These are phyloP conservation scores for Pelochelys cantorii DNA, from an alignment of 2,797 vertebrate genomes.

Conservation along the genomic window DNA sequence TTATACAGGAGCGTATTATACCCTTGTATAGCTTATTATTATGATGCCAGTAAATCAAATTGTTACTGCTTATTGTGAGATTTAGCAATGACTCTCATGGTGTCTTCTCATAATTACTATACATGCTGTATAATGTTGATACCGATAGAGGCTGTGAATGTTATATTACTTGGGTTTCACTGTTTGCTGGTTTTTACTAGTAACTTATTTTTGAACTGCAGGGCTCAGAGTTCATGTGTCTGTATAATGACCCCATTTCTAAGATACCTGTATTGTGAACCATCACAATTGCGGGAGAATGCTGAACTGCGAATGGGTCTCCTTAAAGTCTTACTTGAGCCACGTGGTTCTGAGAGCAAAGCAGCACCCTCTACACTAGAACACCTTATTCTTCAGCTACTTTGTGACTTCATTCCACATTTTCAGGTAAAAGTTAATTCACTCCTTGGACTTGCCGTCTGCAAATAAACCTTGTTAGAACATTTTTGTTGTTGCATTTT, in stretches of 20 bases:
- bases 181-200: background rate
- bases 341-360: conserved; percentile 2
- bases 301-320: conserved; percentile 87
- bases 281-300: conserved; percentile 86
- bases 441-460: background rate
- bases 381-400: conserved; percentile 82
- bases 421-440: conserved; percentile 86
- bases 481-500: background rate
- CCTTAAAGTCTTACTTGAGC: conserved; percentile 85
- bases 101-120: background rate
- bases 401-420: conserved; percentile 87
- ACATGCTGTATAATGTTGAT: background rate
- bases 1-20: background rate
- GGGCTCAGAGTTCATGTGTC: conserved; percentile 83
- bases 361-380: conserved; percentile 68
- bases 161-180: background rate
- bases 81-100: background rate
- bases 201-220: conserved; percentile 69
- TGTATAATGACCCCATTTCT: conserved; percentile 91
- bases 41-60: background rate
- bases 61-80: background rate
- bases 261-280: conserved; percentile 92
- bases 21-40: background rate
- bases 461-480: background rate
- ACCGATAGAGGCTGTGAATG: background rate